Percentiles rank a stretch among this genome's conserved stretches.
phyloP scores from a whole-genome alignment of 35 echinoderm and acorn worm genomes.

The Apostichopus japonicus region DNA sequence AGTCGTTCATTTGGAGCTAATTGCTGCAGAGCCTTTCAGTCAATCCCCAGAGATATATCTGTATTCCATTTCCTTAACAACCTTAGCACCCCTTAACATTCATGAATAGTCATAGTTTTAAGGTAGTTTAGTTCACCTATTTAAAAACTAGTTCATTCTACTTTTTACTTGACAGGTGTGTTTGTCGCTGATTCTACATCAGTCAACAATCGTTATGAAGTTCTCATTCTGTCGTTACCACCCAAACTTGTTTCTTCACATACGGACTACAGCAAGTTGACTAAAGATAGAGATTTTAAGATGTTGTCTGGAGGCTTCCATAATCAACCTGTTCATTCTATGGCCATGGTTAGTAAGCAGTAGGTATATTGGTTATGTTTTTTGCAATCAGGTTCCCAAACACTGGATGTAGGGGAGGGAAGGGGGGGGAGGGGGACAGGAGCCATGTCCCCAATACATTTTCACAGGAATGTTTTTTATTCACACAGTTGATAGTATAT shows the following conservation, averaged over 20 bases:
- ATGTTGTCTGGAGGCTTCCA: constrained; percentile 28
- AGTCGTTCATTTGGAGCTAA: too few species aligned
- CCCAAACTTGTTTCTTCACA: background rate
- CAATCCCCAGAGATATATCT: too few species aligned
- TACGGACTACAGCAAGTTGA: background rate
- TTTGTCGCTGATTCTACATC: constrained; percentile 34
- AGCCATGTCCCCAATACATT: too few species aligned
- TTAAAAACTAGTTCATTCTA: background rate
- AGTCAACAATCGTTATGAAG: constrained; percentile 12
- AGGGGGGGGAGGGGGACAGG: too few species aligned
- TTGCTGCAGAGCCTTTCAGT: too few species aligned
- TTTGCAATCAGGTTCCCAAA: background rate
- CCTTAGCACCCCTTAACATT: too few species aligned
- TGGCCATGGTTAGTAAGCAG: constrained; percentile 26
- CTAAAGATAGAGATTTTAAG: constrained; percentile 40
- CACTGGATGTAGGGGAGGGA: too few species aligned
- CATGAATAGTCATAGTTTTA: too few species aligned
- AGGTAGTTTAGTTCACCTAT: too few species aligned
- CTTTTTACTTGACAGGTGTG: background rate
- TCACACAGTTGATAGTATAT: too few species aligned
- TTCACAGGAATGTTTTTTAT: too few species aligned
- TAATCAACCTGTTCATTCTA: constrained; percentile 8
- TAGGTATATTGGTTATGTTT: constrained; percentile 14
- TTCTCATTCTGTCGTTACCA: constrained; percentile 25
- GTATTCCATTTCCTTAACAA: too few species aligned